These are phyloP conservation scores for Panulirus ornatus DNA, from an alignment of 1,140 invertebrate species.

Conservation along the genomic window DNA sequence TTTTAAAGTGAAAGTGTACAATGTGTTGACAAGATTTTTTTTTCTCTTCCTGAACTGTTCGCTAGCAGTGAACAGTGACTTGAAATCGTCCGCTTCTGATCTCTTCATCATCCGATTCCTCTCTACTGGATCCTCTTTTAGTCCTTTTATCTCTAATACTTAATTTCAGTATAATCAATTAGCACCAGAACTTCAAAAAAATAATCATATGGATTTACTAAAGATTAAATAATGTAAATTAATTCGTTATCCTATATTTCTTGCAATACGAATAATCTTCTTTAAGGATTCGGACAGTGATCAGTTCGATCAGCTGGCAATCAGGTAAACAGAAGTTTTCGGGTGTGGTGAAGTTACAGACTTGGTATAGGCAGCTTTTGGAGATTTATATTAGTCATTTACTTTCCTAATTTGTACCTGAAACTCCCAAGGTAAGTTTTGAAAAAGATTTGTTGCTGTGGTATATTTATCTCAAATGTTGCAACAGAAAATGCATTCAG, in stretches of 20 bases:
- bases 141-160: no score
- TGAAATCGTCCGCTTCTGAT: no score
- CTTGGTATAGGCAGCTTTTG: background rate
- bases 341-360: constrained; percentile 22
- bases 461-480: background rate
- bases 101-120: no score
- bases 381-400: background rate
- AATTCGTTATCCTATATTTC: background rate
- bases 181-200: no score
- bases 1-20: no score
- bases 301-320: constrained; percentile 38
- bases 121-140: no score
- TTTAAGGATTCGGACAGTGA: background rate
- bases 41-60: no score
- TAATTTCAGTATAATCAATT: no score
- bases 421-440: background rate
- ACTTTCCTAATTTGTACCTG: background rate
- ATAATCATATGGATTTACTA: no score
- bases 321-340: constrained; percentile 29
- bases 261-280: background rate
- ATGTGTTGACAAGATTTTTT: no score
- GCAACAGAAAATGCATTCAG: no score
- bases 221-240: background rate
- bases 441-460: background rate
- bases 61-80: no score